Percentiles rank a stretch among this genome's conserved stretches.
phyloP scores from a whole-genome alignment of 2,888 invertebrate genomes.

The Watsonalla cultraria region DNA sequence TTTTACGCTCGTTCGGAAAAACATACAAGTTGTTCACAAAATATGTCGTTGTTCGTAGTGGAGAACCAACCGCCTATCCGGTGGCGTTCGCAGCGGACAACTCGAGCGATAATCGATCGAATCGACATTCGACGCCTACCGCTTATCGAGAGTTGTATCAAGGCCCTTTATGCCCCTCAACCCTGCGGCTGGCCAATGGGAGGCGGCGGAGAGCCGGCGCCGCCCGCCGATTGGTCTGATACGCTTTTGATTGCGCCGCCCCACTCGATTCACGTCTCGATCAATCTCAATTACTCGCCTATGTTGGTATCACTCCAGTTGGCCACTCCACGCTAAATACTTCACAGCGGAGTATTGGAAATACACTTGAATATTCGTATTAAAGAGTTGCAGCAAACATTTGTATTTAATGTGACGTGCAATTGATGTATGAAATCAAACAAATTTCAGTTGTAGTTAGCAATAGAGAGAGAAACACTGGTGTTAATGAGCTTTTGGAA shows the following conservation, averaged over 20 bases:
- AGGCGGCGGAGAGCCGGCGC: slow-evolving; percentile 36
- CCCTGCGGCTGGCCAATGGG: slow-evolving; percentile 63
- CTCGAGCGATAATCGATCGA: slow-evolving; percentile 67
- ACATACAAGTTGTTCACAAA: slow-evolving; percentile 1
- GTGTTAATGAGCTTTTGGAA: background rate
- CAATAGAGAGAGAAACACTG: background rate
- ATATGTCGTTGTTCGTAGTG: slow-evolving; percentile 10
- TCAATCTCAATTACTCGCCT: slow-evolving; percentile 71
- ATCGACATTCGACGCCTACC: slow-evolving; percentile 67
- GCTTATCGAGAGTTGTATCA: slow-evolving; percentile 73
- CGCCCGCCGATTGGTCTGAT: slow-evolving; percentile 66
- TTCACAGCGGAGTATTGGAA: slow-evolving; percentile 30
- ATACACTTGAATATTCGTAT: slow-evolving; percentile 11
- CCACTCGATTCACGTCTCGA: slow-evolving; percentile 68
- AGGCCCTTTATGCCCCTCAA: slow-evolving; percentile 66
- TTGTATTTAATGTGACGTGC: too few relatives aligned
- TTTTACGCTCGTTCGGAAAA: too few relatives aligned
- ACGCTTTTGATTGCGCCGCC: slow-evolving; percentile 76
- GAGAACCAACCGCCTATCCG: slow-evolving; percentile 20
- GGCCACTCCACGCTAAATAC: slow-evolving; percentile 35
- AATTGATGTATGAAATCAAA: too few relatives aligned
- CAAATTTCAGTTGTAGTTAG: too few relatives aligned
- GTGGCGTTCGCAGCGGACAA: slow-evolving; percentile 25
- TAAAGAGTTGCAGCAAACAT: background rate
- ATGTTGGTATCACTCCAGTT: slow-evolving; percentile 53